Percentiles rank a stretch among this genome's conserved stretches.
Evolutionary conservation across 1,140 invertebrate species (phyloP).

Genomic region (Nomia melanderi): DNA sequence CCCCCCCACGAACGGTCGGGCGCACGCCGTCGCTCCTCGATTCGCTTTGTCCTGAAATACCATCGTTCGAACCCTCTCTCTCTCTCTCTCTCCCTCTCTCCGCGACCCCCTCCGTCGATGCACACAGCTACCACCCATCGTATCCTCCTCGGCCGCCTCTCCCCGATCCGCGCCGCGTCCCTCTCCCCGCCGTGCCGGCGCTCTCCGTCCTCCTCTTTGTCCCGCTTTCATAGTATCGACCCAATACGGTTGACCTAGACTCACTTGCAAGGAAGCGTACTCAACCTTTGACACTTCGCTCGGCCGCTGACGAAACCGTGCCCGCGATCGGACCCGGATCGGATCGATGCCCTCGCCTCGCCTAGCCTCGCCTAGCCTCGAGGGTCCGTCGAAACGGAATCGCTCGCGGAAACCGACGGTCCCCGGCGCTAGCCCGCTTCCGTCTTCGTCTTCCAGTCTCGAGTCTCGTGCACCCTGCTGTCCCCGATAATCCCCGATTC

Average conservation of each 20-base stretch:
- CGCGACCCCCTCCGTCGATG: too few species aligned
- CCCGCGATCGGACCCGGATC: conserved; percentile 20
- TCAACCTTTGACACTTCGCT: conserved; percentile 64
- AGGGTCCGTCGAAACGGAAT: conserved; percentile 60
- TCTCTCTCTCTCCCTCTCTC: conserved; percentile 7
- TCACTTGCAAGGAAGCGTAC: conserved; percentile 66
- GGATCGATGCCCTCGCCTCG: conserved; percentile 48
- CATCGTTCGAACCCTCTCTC: conserved; percentile 13
- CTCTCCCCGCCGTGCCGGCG: neutral
- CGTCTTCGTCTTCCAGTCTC: too few species aligned
- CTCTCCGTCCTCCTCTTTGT: conserved; percentile 58
- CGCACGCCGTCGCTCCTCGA: conserved; percentile 38
- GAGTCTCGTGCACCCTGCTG: neutral
- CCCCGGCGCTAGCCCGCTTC: too few species aligned
- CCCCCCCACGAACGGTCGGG: conserved; percentile 6
- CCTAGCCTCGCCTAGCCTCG: too few species aligned
- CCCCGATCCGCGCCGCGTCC: neutral
- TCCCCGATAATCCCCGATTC: conserved; percentile 7
- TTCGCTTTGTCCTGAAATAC: conserved; percentile 54
- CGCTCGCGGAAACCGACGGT: conserved; percentile 47
- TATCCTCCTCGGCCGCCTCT: too few species aligned
- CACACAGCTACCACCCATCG: too few species aligned
- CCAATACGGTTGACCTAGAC: conserved; percentile 66
- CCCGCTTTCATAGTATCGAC: conserved; percentile 67
- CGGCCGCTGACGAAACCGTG: conserved; percentile 47